phyloP scores from a whole-genome alignment of 1,140 invertebrate genomes.

The Aphidius gifuensis region DNA sequence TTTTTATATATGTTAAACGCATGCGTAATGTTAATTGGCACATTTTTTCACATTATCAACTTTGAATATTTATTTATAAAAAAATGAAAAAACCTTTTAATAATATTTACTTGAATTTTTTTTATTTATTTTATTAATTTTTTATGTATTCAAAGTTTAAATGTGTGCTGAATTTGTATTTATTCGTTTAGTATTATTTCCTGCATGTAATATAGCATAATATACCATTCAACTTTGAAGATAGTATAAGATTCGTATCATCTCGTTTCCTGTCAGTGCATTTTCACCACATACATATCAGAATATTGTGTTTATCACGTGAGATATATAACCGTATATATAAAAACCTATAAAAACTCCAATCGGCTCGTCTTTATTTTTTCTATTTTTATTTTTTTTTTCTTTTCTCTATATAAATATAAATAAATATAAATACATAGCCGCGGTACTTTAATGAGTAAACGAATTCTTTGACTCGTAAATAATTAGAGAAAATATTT shows the following conservation, averaged over 20 bases:
- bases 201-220: background rate
- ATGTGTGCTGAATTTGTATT: background rate
- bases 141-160: background rate
- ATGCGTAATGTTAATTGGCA: constrained; percentile 16
- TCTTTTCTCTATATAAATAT: constrained; percentile 10
- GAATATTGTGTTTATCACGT: background rate
- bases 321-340: background rate
- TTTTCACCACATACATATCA: background rate
- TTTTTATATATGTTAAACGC: constrained; percentile 7
- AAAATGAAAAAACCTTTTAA: background rate
- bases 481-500: constrained; percentile 13
- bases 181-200: too few relatives aligned
- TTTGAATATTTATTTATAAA: background rate
- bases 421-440: background rate
- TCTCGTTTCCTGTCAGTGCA: constrained; percentile 8
- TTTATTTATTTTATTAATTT: too few relatives aligned
- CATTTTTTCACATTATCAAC: too few relatives aligned
- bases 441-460: constrained; percentile 10
- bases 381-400: background rate
- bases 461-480: constrained; percentile 17
- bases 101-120: background rate
- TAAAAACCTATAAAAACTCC: constrained; percentile 1
- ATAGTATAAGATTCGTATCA: constrained; percentile 10
- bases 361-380: too few relatives aligned
- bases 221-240: constrained; percentile 6